phyloP scores from a whole-genome alignment of 2,797 vertebrate species.

The Pterois miles region DNA sequence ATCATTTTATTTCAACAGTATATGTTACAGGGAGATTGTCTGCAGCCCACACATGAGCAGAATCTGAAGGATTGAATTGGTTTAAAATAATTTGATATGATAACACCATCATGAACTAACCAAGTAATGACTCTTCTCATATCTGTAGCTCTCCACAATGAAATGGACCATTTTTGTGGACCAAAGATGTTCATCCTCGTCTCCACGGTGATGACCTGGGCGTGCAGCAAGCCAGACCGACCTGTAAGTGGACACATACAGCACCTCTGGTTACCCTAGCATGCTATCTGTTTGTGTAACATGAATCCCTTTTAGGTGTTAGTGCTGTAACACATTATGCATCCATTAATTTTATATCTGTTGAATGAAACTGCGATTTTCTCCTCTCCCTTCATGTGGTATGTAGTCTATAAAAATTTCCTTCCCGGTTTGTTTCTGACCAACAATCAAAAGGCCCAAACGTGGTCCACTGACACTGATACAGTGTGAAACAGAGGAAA shows the following conservation, averaged over 20 bases:
- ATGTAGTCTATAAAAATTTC: not conserved
- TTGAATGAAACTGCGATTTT: not conserved
- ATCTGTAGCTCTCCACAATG: slow-evolving; percentile 83
- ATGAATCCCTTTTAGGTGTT: not conserved
- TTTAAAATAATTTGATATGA: not conserved
- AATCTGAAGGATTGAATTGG: not conserved
- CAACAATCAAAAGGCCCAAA: not conserved
- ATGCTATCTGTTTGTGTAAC: not conserved
- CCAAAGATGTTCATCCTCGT: slow-evolving; percentile 91
- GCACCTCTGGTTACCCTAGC: not conserved
- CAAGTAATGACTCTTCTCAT: not conserved
- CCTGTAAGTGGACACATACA: slow-evolving; percentile 81
- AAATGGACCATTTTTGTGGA: slow-evolving; percentile 79
- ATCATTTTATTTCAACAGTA: not conserved
- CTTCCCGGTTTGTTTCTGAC: not conserved
- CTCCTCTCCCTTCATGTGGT: not conserved
- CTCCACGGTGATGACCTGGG: slow-evolving; percentile 95
- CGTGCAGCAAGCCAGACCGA: slow-evolving; percentile 81
- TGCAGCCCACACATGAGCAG: not conserved
- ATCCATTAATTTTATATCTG: too few relatives aligned
- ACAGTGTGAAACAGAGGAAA: not conserved
- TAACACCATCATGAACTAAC: not conserved
- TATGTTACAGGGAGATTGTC: not conserved
- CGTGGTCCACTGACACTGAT: not conserved
- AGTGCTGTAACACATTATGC: too few relatives aligned